Percentiles rank a stretch among this genome's conserved stretches.
Conservation (phyloP, 2,888 invertebrate genomes). For the Andricus curvator region DNA sequence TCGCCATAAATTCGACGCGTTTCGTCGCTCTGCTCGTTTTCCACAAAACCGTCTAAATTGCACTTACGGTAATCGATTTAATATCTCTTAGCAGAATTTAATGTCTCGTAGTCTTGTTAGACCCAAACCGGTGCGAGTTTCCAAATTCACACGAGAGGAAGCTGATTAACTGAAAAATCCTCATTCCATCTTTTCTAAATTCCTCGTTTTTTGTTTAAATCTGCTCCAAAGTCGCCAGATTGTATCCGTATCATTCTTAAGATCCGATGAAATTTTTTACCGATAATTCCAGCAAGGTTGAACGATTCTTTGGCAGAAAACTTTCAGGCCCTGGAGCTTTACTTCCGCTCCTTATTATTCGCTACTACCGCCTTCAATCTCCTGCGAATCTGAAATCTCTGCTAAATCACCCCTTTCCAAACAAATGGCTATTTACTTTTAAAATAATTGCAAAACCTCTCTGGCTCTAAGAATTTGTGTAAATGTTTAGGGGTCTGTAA, state of each 20-base stretch:
- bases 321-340: constrained; percentile 51
- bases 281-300: constrained; percentile 60
- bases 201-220: neutral
- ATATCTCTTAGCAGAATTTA: constrained; percentile 27
- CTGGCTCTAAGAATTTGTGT: neutral
- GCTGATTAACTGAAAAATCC: constrained; percentile 8
- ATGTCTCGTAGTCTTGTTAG: constrained; percentile 2
- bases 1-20: constrained; percentile 32
- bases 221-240: constrained; percentile 52
- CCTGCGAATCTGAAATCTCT: neutral
- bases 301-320: constrained; percentile 55
- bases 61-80: constrained; percentile 39
- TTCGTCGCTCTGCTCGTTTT: constrained; percentile 11
- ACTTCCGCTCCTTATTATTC: constrained; percentile 41
- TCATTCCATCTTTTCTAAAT: constrained; percentile 45
- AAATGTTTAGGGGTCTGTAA: neutral
- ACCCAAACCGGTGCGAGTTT: neutral
- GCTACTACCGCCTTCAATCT: neutral
- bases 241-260: constrained; percentile 61
- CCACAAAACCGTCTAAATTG: constrained; percentile 35
- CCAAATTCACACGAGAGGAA: neutral
- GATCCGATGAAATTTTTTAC: constrained; percentile 59
- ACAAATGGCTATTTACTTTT: constrained; percentile 16
- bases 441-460: constrained; percentile 25
- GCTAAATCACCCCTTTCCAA: neutral